These are phyloP conservation scores for Adineta ricciae DNA, from an alignment of 2,888 invertebrate species.

Conservation along the genomic window DNA sequence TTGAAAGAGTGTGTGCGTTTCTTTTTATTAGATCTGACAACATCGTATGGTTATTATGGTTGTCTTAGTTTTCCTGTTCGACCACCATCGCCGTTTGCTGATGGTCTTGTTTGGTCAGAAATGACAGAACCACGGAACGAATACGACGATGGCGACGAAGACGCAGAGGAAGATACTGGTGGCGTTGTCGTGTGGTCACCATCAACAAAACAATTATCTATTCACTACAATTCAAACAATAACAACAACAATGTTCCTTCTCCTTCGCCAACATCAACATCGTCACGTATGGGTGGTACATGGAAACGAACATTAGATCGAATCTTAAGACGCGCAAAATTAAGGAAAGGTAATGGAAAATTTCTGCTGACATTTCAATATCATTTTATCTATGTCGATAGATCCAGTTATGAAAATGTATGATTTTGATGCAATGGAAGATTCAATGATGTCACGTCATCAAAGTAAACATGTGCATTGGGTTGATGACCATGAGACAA, in stretches of 20 bases:
- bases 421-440: not conserved
- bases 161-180: not conserved
- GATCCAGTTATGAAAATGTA: not conserved
- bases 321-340: not conserved
- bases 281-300: not conserved
- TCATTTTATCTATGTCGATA: too few species aligned
- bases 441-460: not conserved
- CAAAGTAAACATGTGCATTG: not conserved
- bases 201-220: not conserved
- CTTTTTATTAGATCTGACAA: not conserved
- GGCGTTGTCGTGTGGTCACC: not conserved
- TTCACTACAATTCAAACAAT: not conserved
- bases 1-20: not conserved
- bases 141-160: too few species aligned
- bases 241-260: not conserved
- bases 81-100: not conserved
- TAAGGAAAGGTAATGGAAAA: not conserved
- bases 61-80: not conserved
- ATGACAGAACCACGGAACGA: not conserved
- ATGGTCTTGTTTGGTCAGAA: not conserved
- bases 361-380: too few species aligned
- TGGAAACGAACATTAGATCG: not conserved
- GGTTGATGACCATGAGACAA: not conserved
- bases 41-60: not conserved
- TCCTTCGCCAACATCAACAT: not conserved